Base-by-base conservation (phyloP, 2,113 vertebrate genomes). In the Scophthalmus maximus region DNA sequence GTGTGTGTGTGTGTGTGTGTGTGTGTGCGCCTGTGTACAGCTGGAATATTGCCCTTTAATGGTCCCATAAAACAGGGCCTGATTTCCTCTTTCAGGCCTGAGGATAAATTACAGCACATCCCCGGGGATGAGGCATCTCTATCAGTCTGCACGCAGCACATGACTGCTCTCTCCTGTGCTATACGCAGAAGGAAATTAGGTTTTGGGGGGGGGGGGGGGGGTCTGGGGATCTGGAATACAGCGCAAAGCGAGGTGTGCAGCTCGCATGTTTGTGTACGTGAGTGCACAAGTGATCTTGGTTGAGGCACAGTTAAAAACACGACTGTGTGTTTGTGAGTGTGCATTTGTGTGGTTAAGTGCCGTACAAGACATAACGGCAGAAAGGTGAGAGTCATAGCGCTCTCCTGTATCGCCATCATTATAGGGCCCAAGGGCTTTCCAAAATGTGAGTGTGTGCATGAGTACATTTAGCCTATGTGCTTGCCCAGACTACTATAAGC, bases 101-200 rank as follows among this genome's bases (percentile, higher is more conserved):
- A 78, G 84, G 81, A 91, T 88, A 87, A 88, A 83, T 89, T 87
- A 90, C 74, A 84, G 69, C 55, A 79, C 44, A 70, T 84, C 85
- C 80, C 66, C 52, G n/a, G 86, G 82, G 87, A 87, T 53, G 2
- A 77, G 73, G 78, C 79, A 80, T 88, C 81, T 75, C 78, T 68
- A 85, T 83, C 80, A 84, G 72, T 61, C 83, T 61, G 62, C 76
- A 67, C 79, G 73, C 59, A 34, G 71, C 81, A 83, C 50, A 78
- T 82, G 79, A 60, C 80, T 68, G 52, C n/a, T 30, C 68, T 62
- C 66, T 77, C 42, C 40, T 58, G 58, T 78, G 52, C 73, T 58
- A n/a, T n/a, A 38, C 15, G 8, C 68, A 67, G 56, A 36, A 71
- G 71, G 78, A 80, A 78, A 86, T 78, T 27, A 78, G 52, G 17